Conservation (phyloP, 1,140 invertebrate genomes). For the Drosophila navojoa region DNA sequence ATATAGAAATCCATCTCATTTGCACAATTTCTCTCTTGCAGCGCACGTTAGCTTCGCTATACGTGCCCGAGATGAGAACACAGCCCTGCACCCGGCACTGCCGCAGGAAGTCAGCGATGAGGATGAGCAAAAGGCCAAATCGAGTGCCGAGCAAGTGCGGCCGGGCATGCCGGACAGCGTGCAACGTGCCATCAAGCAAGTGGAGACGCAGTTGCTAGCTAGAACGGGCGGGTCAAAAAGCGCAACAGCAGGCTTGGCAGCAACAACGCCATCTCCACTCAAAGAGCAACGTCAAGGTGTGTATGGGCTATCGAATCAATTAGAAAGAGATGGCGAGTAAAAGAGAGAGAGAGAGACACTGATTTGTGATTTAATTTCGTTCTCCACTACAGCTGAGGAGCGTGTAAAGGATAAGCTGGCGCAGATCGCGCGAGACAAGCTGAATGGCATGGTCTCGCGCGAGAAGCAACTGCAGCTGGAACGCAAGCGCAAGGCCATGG, state of each 20-base stretch:
- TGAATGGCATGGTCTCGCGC: constrained; percentile 85
- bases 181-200: constrained; percentile 77
- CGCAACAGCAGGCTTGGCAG: constrained; percentile 11
- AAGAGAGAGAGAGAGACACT: neutral
- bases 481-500: constrained; percentile 88
- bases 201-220: constrained; percentile 74
- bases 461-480: constrained; percentile 90
- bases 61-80: constrained; percentile 90
- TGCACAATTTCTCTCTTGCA: constrained; percentile 49
- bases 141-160: constrained; percentile 51
- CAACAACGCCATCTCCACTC: constrained; percentile 18
- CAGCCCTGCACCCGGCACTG: constrained; percentile 88
- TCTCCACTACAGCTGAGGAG: constrained; percentile 85
- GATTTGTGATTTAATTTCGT: neutral
- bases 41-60: constrained; percentile 92
- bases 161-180: constrained; percentile 73
- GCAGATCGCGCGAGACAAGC: constrained; percentile 86
- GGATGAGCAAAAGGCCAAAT: constrained; percentile 84
- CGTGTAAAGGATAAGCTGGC: constrained; percentile 87
- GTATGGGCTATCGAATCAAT: neutral
- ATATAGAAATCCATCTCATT: neutral
- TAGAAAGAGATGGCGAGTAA: constrained; percentile 7
- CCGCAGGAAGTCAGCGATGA: constrained; percentile 90
- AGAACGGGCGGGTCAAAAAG: constrained; percentile 47
- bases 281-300: constrained; percentile 75